phyloP scores from a whole-genome alignment of 2,797 vertebrate species.

The Aplochiton taeniatus region DNA sequence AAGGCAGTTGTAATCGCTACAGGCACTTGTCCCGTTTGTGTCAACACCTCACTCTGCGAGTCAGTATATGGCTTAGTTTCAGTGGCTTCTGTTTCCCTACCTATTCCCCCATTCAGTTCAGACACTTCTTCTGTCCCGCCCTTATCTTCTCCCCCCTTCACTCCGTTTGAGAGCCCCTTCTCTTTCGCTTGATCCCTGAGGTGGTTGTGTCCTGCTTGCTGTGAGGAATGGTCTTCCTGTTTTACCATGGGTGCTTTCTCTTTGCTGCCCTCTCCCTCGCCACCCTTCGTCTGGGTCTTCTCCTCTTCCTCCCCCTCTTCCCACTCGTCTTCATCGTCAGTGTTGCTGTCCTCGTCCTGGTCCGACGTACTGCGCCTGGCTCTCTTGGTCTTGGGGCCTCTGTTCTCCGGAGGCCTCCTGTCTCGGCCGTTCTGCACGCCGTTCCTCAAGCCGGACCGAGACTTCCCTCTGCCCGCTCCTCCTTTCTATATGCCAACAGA shows the following conservation, averaged over 20 bases:
- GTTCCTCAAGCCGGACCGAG: conserved; percentile 57
- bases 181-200: conserved; percentile 31
- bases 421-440: conserved; percentile 56
- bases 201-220: conserved; percentile 41
- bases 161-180: conserved; percentile 50
- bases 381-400: conserved; percentile 64
- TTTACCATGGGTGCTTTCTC: background rate
- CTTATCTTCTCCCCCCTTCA: conserved; percentile 42
- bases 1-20: conserved; percentile 45
- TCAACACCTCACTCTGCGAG: conserved; percentile 39
- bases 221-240: conserved; percentile 30
- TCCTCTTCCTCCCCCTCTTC: conserved; percentile 47
- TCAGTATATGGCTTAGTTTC: conserved; percentile 64
- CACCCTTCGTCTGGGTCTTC: conserved; percentile 49
- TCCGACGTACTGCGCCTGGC: conserved; percentile 68
- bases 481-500: conserved; percentile 52
- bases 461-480: conserved; percentile 43
- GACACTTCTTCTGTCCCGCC: conserved; percentile 20
- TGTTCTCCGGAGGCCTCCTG: conserved; percentile 64
- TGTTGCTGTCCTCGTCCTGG: conserved; percentile 71
- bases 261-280: conserved; percentile 37
- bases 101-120: conserved; percentile 53
- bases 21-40: conserved; percentile 47
- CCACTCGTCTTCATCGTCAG: conserved; percentile 29
- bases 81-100: conserved; percentile 50